Percentiles rank a stretch among this genome's conserved stretches.
phyloP scores from a whole-genome alignment of 2,888 invertebrate genomes.

The Xylota segnis region DNA sequence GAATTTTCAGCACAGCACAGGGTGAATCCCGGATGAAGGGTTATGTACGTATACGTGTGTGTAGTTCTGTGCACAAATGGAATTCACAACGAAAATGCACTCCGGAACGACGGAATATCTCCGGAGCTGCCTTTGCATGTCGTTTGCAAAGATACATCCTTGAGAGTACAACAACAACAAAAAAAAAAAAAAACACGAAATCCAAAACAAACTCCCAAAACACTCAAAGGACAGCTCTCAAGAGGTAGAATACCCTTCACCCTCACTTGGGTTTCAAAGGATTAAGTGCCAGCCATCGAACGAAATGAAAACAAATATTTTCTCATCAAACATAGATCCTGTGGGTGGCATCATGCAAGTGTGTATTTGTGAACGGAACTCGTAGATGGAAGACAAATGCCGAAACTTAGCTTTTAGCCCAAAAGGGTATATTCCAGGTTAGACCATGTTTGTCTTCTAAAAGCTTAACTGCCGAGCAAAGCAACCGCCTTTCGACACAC shows the following conservation, averaged over 20 bases:
- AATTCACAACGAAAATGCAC: conserved; percentile 64
- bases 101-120: conserved; percentile 37
- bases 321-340: conserved; percentile 38
- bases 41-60: not conserved
- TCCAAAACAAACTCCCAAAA: conserved; percentile 41
- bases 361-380: conserved; percentile 26
- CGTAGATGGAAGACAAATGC: conserved; percentile 27
- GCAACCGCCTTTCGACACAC: conserved; percentile 19
- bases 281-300: conserved; percentile 63
- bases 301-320: conserved; percentile 68
- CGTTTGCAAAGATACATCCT: conserved; percentile 39
- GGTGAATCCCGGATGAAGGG: conserved; percentile 49
- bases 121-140: conserved; percentile 34
- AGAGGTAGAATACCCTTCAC: conserved; percentile 4
- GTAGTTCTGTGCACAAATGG: conserved; percentile 40
- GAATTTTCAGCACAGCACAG: conserved; percentile 56
- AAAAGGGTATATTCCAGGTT: not conserved
- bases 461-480: conserved; percentile 2
- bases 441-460: conserved; percentile 4
- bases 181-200: conserved; percentile 25
- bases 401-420: conserved; percentile 5
- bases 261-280: conserved; percentile 46
- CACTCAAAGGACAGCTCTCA: conserved; percentile 43
- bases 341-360: not conserved
- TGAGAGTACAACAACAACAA: too few species aligned